Evolutionary conservation across 2,797 vertebrate genomes (phyloP).

Genomic region (Chloroceryle amazona): DNA sequence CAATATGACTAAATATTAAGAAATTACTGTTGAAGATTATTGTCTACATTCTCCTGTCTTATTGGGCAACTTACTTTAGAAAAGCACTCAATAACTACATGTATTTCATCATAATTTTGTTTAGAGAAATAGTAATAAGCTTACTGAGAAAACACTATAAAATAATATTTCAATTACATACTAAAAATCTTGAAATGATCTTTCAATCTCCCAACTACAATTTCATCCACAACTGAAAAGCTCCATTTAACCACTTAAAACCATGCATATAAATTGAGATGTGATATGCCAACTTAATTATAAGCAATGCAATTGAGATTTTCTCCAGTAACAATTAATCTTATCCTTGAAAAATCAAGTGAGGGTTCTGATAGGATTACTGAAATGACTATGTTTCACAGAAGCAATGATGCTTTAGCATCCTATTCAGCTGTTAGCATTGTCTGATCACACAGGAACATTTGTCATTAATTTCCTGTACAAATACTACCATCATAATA

Average conservation of each 20-base stretch:
- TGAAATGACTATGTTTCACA: neutral
- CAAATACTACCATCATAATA: neutral
- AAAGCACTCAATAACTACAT: neutral
- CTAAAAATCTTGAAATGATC: no score
- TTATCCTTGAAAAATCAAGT: neutral
- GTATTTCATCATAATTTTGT: neutral
- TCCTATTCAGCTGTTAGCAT: neutral
- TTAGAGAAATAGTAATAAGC: neutral
- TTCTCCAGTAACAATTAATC: neutral
- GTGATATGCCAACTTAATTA: neutral
- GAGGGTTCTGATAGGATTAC: neutral
- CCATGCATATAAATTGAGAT: neutral
- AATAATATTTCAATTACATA: neutral
- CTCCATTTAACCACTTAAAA: neutral
- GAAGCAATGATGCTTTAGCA: neutral
- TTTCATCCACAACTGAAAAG: neutral
- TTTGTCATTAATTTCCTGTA: neutral
- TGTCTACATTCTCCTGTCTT: neutral
- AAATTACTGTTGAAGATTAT: neutral
- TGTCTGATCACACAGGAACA: neutral
- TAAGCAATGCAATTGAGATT: neutral
- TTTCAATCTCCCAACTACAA: neutral
- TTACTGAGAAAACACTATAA: neutral
- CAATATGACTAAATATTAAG: neutral
- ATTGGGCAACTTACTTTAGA: neutral